Base-by-base conservation (phyloP, 2,888 invertebrate genomes). In the Anoncus sp. region DNA sequence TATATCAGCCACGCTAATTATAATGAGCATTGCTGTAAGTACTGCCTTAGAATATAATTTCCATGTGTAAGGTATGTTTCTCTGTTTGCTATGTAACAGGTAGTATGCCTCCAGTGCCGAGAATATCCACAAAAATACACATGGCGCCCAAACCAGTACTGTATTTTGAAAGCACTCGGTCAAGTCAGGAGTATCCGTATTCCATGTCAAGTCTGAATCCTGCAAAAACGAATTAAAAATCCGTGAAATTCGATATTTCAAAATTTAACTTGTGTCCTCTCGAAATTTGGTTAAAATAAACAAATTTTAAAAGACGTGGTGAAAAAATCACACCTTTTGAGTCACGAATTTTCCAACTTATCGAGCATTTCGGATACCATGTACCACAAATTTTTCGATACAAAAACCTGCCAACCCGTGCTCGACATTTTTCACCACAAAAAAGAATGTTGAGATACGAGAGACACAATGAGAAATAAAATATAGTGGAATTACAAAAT, bases 81-180 rank as follows among this genome's bases (percentile, higher is more conserved):
- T 94, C 88, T 94, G 94, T 92, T 95, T 95, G 91, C 97, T 97
- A 86, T 94, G 94, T 82, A 95, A 89, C 83, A 97, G 94, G 87
- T 97, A 96, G 89, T 94, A 96, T 77, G 94, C 92, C 87, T 97
- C 97, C 81, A 97, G 92, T 43, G 95, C 92, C 5, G 96, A 93
- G 85, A 96, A 94, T 0, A 94, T 83, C 97, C 97, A 98, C 16
- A 98, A 92, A 90, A 97, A 97, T 63, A 94, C 93, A 90, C 97
- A 97, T 0, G 99, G 98, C 40, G 94, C 92, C 98, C 98, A 99
- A 62, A 97, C 93, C 31, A 99, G 92, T 1, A 96, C 95, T 0
- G 98, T 98, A 90, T 96, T 96, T 92, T 98, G 96, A 91, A 99
- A 98, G 91, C 99, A 99, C 88, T 94, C 94, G 80, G 98, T 97